Percentiles rank a stretch among this genome's conserved stretches.
Conservation (phyloP, 1,140 invertebrate species). For the Magallana gigas region DNA sequence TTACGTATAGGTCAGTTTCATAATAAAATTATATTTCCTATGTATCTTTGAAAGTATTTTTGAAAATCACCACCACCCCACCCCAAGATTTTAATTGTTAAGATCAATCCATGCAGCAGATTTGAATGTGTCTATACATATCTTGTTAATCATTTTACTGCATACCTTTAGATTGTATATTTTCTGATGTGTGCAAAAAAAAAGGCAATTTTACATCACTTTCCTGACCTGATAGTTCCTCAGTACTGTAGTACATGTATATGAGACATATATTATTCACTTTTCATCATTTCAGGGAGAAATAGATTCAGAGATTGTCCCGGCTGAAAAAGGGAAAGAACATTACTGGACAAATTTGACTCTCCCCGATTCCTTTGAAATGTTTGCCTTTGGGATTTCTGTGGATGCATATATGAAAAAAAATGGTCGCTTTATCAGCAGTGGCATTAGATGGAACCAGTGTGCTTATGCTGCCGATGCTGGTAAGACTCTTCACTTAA, state of each 20-base stretch:
- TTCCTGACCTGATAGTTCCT: neutral
- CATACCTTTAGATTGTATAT: neutral
- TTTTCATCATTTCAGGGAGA: neutral
- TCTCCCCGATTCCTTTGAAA: neutral
- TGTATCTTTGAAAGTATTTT: too few relatives aligned
- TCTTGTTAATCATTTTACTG: too few relatives aligned
- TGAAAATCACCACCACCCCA: too few relatives aligned
- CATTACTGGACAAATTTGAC: neutral
- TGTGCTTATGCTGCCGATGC: neutral
- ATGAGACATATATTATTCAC: too few relatives aligned
- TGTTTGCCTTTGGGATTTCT: slow-evolving; percentile 15
- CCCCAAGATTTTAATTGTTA: too few relatives aligned
- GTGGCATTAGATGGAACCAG: neutral
- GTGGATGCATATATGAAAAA: neutral
- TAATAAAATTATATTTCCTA: too few relatives aligned
- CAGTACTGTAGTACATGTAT: neutral
- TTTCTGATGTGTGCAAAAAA: neutral
- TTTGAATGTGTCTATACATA: too few relatives aligned
- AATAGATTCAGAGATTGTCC: neutral
- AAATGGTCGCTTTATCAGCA: slow-evolving; percentile 8
- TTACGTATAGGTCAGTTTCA: too few relatives aligned
- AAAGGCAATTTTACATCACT: neutral
- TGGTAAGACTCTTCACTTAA: neutral
- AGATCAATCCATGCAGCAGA: too few relatives aligned
- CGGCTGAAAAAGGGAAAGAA: neutral